Conservation (phyloP, 2,113 vertebrate genomes). For the Loxodonta africana region DNA sequence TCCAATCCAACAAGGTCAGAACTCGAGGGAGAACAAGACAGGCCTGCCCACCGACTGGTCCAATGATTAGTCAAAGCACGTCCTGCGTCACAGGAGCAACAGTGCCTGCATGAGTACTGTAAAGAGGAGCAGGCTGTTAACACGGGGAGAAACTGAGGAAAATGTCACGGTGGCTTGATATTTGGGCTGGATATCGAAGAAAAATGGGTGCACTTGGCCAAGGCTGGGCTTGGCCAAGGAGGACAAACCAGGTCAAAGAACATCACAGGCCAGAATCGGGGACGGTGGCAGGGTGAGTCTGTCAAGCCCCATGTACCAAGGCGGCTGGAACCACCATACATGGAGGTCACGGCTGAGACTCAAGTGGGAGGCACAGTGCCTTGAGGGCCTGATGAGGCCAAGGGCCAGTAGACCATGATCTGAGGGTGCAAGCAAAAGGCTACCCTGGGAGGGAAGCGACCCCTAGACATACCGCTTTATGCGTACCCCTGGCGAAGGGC, state of each 20-base stretch:
- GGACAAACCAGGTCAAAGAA: background rate
- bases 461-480: background rate
- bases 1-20: background rate
- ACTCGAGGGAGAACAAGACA: background rate
- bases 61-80: too few relatives aligned
- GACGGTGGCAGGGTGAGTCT: rapidly evolving
- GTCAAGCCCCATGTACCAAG: rapidly evolving
- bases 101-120: too few relatives aligned
- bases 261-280: too few relatives aligned
- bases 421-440: background rate
- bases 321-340: background rate
- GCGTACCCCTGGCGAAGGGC: background rate
- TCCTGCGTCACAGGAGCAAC: background rate
- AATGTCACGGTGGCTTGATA: background rate
- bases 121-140: background rate
- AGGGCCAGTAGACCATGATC: background rate
- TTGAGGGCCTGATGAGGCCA: background rate
- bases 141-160: background rate
- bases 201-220: rapidly evolving
- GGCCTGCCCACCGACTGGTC: too few relatives aligned
- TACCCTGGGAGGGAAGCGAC: background rate
- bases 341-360: too few relatives aligned
- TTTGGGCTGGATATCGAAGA: background rate
- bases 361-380: background rate
- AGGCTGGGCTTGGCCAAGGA: too few relatives aligned